Evolutionary conservation across 2,797 vertebrate genomes (phyloP).

Genomic region (Melanotaenia nigrans): DNA sequence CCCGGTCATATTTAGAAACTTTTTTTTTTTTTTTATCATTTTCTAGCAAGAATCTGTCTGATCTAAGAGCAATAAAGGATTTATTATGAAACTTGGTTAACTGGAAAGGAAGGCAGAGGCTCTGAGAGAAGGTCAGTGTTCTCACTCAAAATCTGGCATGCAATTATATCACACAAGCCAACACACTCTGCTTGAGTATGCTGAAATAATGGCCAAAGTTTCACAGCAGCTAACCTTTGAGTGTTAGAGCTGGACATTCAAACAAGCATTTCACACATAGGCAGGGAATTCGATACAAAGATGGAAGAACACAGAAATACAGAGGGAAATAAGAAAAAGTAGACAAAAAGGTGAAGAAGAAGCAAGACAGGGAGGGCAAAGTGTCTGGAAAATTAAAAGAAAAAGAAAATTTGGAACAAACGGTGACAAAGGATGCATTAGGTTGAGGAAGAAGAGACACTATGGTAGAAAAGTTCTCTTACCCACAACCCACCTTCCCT

Average conservation of each 20-base stretch:
- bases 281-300: background rate
- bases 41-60: conserved; percentile 23
- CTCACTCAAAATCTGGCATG: conserved; percentile 61
- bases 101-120: conserved; percentile 28
- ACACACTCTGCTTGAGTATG: conserved; percentile 33
- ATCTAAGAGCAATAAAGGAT: conserved; percentile 46
- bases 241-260: conserved; percentile 23
- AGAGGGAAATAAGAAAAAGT: background rate
- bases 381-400: conserved; percentile 8
- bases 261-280: conserved; percentile 21
- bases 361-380: conserved; percentile 6
- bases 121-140: conserved; percentile 66
- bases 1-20: background rate
- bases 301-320: background rate
- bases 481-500: conserved; percentile 45
- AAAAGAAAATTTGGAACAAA: conserved; percentile 34
- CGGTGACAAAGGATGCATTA: conserved; percentile 29
- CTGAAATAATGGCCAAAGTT: conserved; percentile 55
- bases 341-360: background rate
- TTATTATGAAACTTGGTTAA: conserved; percentile 44
- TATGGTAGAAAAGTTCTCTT: conserved; percentile 24
- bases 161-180: conserved; percentile 58
- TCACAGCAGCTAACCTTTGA: conserved; percentile 49
- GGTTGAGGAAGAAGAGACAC: conserved; percentile 30
- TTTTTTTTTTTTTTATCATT: background rate